Evolutionary conservation across 2,113 vertebrate species (phyloP), one percentile per base, ranked within the genome.

Genomic region (Amazona guildingii): DNA sequence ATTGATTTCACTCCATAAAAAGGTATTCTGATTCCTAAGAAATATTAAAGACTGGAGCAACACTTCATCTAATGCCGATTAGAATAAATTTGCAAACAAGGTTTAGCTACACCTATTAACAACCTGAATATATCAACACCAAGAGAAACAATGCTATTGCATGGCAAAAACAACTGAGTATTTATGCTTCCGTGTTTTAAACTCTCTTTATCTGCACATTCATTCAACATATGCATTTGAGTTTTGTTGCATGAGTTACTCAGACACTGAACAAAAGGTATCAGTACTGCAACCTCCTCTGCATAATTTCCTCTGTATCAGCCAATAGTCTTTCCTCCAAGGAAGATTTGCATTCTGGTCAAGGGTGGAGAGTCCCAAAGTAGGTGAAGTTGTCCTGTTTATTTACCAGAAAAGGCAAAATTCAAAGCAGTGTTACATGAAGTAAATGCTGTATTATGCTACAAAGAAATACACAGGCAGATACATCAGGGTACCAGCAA

Each of bases 61-160:
- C 37, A 43, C 12, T 52, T 76, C 55, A 75, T 88, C 83, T 63
- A 93, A 86, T 52, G 29, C 54, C 66, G 52, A 92, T 90, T 87
- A 94, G 68, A 96, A 94, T 92, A 61, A 27, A 78, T 90, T 75
- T 76, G 31, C 62, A 44, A 92, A 81, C 70, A 92, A 82, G 35
- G 17, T 86, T 80, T 81, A 41, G 41, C 46, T 92, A 52, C 21
- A 74, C 28, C 72, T 80, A n/a, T 70, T 83, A 86, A 21, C 90
- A 94, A 61, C 21, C 15, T 73, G 63, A 90, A 82, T 91, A 46
- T 17, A 75, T 79, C 85, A 75, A 75, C 68, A 48, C 37, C 66
- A n/a, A 79, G 9, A 69, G 4, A 25, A 35, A 17, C 19, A 59
- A 29, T 52, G 69, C 20, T 75, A 69, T 25, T 35, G 23, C 54